phyloP scores from a whole-genome alignment of 2,113 vertebrate genomes.

The Phoxinus phoxinus region DNA sequence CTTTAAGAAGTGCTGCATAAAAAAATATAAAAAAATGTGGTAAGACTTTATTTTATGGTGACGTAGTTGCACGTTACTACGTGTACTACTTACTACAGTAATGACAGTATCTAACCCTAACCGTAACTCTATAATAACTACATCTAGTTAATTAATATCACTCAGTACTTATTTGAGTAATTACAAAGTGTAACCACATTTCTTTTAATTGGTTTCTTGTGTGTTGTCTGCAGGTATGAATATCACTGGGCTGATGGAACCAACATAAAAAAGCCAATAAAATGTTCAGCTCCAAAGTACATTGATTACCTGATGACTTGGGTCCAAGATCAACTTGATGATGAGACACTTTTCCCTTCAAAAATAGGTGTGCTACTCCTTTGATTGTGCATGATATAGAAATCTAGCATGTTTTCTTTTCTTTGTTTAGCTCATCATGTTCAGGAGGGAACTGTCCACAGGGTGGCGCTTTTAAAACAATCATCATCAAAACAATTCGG shows the following conservation, averaged over 20 bases:
- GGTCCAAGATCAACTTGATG: conserved; percentile 88
- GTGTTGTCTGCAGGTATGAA: conserved; percentile 76
- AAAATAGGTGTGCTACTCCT: conserved; percentile 77
- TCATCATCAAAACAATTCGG: not conserved
- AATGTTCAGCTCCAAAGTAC: conserved; percentile 88
- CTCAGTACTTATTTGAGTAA: too few species aligned
- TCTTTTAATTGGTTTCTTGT: not conserved
- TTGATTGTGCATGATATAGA: too few species aligned
- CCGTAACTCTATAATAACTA: too few species aligned
- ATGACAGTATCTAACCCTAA: too few species aligned
- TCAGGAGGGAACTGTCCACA: not conserved
- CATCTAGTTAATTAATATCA: too few species aligned
- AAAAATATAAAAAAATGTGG: too few species aligned
- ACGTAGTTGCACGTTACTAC: too few species aligned
- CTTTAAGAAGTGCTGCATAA: too few species aligned
- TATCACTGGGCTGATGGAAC: conserved; percentile 91
- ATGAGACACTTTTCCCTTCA: conserved; percentile 85
- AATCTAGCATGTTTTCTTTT: not conserved
- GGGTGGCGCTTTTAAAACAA: not conserved
- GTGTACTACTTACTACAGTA: too few species aligned
- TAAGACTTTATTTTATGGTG: too few species aligned
- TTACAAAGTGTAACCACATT: too few species aligned
- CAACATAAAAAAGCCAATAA: conserved; percentile 90
- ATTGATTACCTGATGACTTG: conserved; percentile 90
- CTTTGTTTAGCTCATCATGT: not conserved